These are phyloP conservation scores for Eupithecia tripunctaria DNA, from an alignment of 2,888 invertebrate genomes.

Conservation along the genomic window DNA sequence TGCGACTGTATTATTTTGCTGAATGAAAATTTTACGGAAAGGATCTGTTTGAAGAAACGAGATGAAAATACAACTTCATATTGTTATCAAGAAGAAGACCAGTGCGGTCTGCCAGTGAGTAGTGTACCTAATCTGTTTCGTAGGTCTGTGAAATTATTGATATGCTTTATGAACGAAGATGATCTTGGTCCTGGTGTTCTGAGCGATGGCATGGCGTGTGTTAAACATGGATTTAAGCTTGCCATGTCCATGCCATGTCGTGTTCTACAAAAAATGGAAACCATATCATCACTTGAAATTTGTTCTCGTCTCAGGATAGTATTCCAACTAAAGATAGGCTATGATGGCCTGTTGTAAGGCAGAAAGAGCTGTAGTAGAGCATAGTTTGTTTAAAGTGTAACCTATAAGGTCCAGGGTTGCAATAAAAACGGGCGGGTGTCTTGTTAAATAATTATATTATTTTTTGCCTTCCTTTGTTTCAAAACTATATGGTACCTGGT, in stretches of 20 bases:
- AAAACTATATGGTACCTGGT: not conserved
- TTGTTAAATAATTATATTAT: not conserved
- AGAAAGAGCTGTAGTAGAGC: not conserved
- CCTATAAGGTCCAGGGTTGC: not conserved
- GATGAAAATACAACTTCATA: constrained; percentile 28
- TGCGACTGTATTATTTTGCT: constrained; percentile 31
- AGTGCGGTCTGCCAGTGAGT: not conserved
- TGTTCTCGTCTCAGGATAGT: not conserved
- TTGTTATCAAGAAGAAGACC: constrained; percentile 17
- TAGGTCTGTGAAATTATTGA: not conserved
- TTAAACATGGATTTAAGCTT: not conserved
- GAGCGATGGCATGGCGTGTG: not conserved
- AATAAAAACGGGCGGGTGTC: not conserved
- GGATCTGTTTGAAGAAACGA: constrained; percentile 18
- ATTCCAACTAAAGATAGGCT: too few species aligned
- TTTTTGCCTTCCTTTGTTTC: not conserved
- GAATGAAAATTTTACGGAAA: constrained; percentile 1
- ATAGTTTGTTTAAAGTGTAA: not conserved
- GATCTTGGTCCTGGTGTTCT: not conserved
- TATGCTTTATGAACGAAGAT: not conserved
- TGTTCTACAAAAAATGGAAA: not conserved
- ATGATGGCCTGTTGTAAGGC: too few species aligned
- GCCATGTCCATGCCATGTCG: not conserved
- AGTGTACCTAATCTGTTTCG: not conserved
- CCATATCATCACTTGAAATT: not conserved